These are phyloP conservation scores for Metalampra italica DNA, from an alignment of 2,888 invertebrate genomes.

Conservation along the genomic window DNA sequence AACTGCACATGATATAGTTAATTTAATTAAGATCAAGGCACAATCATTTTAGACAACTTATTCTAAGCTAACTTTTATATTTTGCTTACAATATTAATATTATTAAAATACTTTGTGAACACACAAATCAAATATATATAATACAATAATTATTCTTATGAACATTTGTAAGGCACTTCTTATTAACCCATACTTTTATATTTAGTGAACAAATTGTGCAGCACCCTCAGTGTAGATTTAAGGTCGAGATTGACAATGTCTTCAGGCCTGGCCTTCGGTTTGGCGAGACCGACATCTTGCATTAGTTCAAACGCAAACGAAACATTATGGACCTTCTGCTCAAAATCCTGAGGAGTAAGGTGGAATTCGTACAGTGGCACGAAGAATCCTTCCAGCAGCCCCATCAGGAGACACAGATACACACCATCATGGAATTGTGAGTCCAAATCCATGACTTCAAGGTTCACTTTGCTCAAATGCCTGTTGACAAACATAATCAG, in stretches of 20 bases:
- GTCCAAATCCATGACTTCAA: slow-evolving; percentile 96
- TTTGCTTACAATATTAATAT: too few species aligned
- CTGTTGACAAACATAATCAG: slow-evolving; percentile 99
- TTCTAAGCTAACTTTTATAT: too few species aligned
- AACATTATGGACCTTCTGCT: slow-evolving; percentile 98
- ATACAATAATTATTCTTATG: too few species aligned
- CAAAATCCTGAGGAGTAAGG: slow-evolving; percentile 93
- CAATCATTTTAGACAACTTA: too few species aligned
- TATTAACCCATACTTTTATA: slow-evolving; percentile 84
- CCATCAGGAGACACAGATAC: slow-evolving; percentile 95
- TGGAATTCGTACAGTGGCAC: slow-evolving; percentile 97
- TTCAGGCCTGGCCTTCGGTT: slow-evolving; percentile 97
- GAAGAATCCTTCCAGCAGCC: slow-evolving; percentile 97
- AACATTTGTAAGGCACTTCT: too few species aligned
- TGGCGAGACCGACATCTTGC: slow-evolving; percentile 96
- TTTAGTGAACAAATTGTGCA: slow-evolving; percentile 97
- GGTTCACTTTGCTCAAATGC: slow-evolving; percentile 96
- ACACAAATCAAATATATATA: too few species aligned
- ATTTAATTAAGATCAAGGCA: too few species aligned
- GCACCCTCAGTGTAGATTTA: slow-evolving; percentile 96
- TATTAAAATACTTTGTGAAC: too few species aligned
- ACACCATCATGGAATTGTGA: slow-evolving; percentile 98
- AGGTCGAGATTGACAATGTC: slow-evolving; percentile 99
- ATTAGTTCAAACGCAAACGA: slow-evolving; percentile 97
- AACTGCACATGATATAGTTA: too few species aligned